Conservation (phyloP, 1,140 invertebrate species). For the Oedothorax gibbosus region DNA sequence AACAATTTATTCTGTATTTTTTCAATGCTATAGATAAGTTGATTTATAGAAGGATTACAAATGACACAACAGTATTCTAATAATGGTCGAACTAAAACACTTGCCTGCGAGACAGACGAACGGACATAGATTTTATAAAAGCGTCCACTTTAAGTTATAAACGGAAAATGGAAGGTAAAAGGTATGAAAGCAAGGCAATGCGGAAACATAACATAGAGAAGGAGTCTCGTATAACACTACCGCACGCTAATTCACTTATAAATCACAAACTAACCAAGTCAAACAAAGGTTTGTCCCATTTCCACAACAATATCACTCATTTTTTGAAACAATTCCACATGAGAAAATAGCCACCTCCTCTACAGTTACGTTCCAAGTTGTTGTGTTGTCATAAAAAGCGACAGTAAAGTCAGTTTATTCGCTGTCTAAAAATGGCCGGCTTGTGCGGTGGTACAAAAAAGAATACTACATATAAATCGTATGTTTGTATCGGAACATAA, state of each 20-base stretch:
- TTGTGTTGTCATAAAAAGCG: slow-evolving; percentile 56
- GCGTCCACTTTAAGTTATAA: too few relatives aligned
- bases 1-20: too few relatives aligned
- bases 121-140: too few relatives aligned
- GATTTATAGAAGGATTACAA: too few relatives aligned
- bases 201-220: slow-evolving; percentile 42
- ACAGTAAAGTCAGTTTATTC: slow-evolving; percentile 50
- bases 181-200: slow-evolving; percentile 27
- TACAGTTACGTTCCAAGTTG: slow-evolving; percentile 17
- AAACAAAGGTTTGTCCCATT: slow-evolving; percentile 53
- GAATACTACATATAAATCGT: slow-evolving; percentile 8
- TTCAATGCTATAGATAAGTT: too few relatives aligned
- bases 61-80: too few relatives aligned
- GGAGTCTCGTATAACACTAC: slow-evolving; percentile 26
- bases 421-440: slow-evolving; percentile 25
- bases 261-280: slow-evolving; percentile 20
- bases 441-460: neutral
- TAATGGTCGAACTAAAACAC: too few relatives aligned
- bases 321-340: slow-evolving; percentile 48
- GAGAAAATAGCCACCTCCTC: slow-evolving; percentile 33
- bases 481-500: slow-evolving; percentile 42
- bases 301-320: slow-evolving; percentile 26
- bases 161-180: slow-evolving; percentile 1
- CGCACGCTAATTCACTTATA: slow-evolving; percentile 27
- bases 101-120: too few relatives aligned